These are phyloP conservation scores for Geotrupes spiniger DNA, from an alignment of 2,888 invertebrate species.

Conservation along the genomic window DNA sequence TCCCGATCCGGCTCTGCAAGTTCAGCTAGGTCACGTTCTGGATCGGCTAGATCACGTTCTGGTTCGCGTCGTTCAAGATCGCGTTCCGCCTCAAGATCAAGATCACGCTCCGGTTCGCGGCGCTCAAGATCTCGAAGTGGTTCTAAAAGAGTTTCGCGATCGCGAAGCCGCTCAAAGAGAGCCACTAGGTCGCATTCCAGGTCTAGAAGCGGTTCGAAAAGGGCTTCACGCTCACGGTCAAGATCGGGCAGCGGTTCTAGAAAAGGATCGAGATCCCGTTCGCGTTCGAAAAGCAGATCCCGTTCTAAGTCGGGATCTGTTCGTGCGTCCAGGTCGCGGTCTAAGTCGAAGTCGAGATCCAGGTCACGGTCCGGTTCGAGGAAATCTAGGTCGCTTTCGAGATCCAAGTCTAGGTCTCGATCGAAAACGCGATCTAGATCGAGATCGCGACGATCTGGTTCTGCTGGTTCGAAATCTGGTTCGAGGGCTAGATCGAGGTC, in stretches of 20 bases:
- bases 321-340: constrained; percentile 31
- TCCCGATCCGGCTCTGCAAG: constrained; percentile 35
- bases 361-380: constrained; percentile 37
- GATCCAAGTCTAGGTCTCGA: constrained; percentile 34
- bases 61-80: constrained; percentile 28
- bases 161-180: constrained; percentile 19
- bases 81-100: constrained; percentile 33
- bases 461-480: constrained; percentile 30
- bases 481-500: constrained; percentile 38
- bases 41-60: constrained; percentile 27
- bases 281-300: constrained; percentile 25
- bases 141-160: constrained; percentile 36
- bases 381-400: background rate
- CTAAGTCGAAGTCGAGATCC: constrained; percentile 25
- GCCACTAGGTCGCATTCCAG: constrained; percentile 1
- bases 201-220: constrained; percentile 27
- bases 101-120: constrained; percentile 36
- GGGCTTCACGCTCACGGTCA: constrained; percentile 32
- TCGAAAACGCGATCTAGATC: constrained; percentile 36
- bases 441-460: constrained; percentile 32
- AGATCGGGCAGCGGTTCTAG: constrained; percentile 28
- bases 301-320: constrained; percentile 28
- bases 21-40: constrained; percentile 24
- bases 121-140: constrained; percentile 26
- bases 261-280: constrained; percentile 38